These are phyloP conservation scores for Tadarida brasiliensis DNA, from an alignment of 2,797 vertebrate genomes.

Conservation along the genomic window DNA sequence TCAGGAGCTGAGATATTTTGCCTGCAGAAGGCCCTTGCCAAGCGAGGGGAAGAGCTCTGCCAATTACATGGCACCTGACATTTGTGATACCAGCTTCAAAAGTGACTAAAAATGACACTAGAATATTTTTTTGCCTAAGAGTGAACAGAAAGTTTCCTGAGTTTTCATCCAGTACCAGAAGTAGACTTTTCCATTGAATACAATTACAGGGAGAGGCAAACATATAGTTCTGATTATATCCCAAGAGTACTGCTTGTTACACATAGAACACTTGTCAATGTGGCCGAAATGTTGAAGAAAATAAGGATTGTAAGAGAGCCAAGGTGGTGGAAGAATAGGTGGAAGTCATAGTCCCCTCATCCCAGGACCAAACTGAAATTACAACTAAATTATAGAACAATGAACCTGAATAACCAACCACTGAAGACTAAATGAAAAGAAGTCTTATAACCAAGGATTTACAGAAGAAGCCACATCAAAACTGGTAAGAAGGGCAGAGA, in stretches of 20 bases:
- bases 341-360: not conserved
- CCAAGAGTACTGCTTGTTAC: not conserved
- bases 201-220: not conserved
- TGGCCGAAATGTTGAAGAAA: slow-evolving; percentile 4
- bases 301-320: not conserved
- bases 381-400: not conserved
- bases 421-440: not conserved
- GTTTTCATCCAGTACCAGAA: not conserved
- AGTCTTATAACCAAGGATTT: not conserved
- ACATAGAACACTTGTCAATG: not conserved
- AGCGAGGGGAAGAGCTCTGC: not conserved
- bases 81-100: not conserved
- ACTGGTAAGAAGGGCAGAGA: not conserved
- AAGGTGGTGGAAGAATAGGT: not conserved
- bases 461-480: not conserved
- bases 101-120: not conserved
- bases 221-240: not conserved
- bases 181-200: slow-evolving; percentile 5
- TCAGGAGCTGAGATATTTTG: not conserved
- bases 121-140: not conserved
- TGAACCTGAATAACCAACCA: not conserved
- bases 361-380: not conserved
- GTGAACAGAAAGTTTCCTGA: not conserved
- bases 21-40: not conserved
- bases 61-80: not conserved